Percentiles rank a stretch among this genome's conserved stretches.
Evolutionary conservation across 2,888 invertebrate genomes (phyloP).

Genomic region (Synanthedon andrenaeformis): DNA sequence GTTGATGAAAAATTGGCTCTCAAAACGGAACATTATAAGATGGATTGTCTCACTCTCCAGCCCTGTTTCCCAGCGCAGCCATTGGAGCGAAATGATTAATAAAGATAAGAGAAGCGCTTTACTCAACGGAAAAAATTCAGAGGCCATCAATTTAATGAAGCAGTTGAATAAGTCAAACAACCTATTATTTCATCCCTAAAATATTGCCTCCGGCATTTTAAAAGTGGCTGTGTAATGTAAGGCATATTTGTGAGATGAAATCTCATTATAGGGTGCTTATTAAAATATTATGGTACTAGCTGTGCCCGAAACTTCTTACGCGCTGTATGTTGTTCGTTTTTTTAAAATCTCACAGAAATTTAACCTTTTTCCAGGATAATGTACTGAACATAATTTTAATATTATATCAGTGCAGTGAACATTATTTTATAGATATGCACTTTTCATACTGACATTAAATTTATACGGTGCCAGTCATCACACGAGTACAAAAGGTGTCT

Average conservation of each 20-base stretch:
- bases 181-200: conserved; percentile 24
- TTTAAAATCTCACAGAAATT: too few species aligned
- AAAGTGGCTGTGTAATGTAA: neutral
- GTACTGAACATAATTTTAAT: too few species aligned
- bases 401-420: too few species aligned
- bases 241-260: too few species aligned
- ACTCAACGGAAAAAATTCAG: conserved; percentile 17
- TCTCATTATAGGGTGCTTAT: too few species aligned
- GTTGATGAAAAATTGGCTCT: too few species aligned
- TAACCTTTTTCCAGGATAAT: too few species aligned
- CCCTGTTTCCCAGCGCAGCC: neutral
- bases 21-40: too few species aligned
- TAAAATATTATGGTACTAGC: too few species aligned
- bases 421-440: too few species aligned
- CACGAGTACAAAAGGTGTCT: conserved; percentile 10
- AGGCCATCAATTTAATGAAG: conserved; percentile 22
- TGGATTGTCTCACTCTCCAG: neutral
- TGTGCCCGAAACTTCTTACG: too few species aligned
- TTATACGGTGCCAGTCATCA: neutral
- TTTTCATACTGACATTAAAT: neutral
- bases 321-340: too few species aligned
- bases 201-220: conserved; percentile 10
- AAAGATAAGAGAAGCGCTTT: conserved; percentile 25
- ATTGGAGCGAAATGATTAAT: conserved; percentile 31
- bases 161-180: conserved; percentile 20